A percentile compares a stretch with the other conserved stretches of the same genome.
Conservation (phyloP, 64 coral and sea anemone genomes). For the Montipora cactus region DNA sequence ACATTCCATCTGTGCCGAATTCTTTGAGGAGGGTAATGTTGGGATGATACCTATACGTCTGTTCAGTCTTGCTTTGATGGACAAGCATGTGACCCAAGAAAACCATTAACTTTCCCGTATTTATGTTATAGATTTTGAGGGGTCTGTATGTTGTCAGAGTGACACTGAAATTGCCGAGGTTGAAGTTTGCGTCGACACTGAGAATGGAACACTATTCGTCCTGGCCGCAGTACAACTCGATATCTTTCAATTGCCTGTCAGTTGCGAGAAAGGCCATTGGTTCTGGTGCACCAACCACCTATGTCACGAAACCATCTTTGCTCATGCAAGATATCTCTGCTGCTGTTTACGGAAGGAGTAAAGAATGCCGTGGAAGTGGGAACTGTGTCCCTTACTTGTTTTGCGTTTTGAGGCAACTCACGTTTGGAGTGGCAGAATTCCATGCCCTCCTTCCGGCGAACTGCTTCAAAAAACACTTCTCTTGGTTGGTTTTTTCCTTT, state of each 20-base stretch:
- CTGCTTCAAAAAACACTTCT: slow-evolving; percentile 45
- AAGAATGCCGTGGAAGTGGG: slow-evolving; percentile 14
- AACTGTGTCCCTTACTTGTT: slow-evolving; percentile 27
- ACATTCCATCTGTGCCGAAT: slow-evolving; percentile 46
- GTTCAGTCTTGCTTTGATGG: slow-evolving; percentile 40
- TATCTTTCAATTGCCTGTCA: slow-evolving; percentile 50
- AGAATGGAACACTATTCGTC: neutral
- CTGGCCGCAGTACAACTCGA: neutral
- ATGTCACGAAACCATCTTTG: slow-evolving; percentile 61
- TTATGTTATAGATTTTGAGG: slow-evolving; percentile 15
- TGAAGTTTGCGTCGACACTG: slow-evolving; percentile 35
- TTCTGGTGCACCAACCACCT: slow-evolving; percentile 60
- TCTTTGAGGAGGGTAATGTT: neutral
- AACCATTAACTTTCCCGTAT: slow-evolving; percentile 26
- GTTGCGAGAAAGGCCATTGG: slow-evolving; percentile 40
- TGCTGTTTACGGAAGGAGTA: neutral
- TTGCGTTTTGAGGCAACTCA: slow-evolving; percentile 26
- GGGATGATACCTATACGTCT: slow-evolving; percentile 34
- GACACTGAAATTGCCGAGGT: slow-evolving; percentile 37
- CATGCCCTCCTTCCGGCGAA: slow-evolving; percentile 28
- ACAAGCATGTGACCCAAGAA: slow-evolving; percentile 36
- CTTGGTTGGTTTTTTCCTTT: slow-evolving; percentile 14
- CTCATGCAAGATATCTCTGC: slow-evolving; percentile 51
- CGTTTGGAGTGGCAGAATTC: slow-evolving; percentile 16
- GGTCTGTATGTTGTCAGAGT: slow-evolving; percentile 58